Evolutionary conservation across 1,140 invertebrate species (phyloP).

Genomic region (Drosophila orosa): DNA sequence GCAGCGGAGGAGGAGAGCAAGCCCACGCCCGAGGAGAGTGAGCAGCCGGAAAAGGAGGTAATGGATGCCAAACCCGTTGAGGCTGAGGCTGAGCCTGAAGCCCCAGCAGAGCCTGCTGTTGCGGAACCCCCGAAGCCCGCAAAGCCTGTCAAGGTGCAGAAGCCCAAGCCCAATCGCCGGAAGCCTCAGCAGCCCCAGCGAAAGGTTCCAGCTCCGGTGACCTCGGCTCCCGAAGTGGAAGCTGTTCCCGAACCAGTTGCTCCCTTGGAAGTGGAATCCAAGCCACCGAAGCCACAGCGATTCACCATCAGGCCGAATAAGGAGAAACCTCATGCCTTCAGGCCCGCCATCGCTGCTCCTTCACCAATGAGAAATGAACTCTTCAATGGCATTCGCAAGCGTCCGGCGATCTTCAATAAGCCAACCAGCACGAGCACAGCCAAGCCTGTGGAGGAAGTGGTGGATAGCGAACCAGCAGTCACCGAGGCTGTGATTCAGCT

Average conservation of each 20-base stretch:
- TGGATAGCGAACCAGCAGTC: slow-evolving; percentile 35
- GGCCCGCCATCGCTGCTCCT: slow-evolving; percentile 29
- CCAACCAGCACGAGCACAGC: slow-evolving; percentile 18
- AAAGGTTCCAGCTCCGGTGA: slow-evolving; percentile 32
- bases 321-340: slow-evolving; percentile 44
- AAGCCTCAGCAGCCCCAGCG: slow-evolving; percentile 62
- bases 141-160: slow-evolving; percentile 60
- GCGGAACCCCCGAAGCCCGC: slow-evolving; percentile 31
- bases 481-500: slow-evolving; percentile 54
- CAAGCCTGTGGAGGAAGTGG: slow-evolving; percentile 40
- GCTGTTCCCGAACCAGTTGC: slow-evolving; percentile 10
- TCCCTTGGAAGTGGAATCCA: slow-evolving; percentile 33
- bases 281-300: slow-evolving; percentile 59
- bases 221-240: slow-evolving; percentile 29
- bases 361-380: slow-evolving; percentile 62
- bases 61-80: slow-evolving; percentile 22
- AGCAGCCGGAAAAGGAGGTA: slow-evolving; percentile 27
- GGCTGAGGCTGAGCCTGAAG: slow-evolving; percentile 14
- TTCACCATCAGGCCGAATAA: slow-evolving; percentile 59
- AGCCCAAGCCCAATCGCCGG: slow-evolving; percentile 66
- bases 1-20: slow-evolving; percentile 70
- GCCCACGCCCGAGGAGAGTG: slow-evolving; percentile 32
- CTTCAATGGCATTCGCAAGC: slow-evolving; percentile 69
- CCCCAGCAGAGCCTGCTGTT: slow-evolving; percentile 11
- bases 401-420: slow-evolving; percentile 68